Base-by-base conservation (phyloP, 1,140 invertebrate species). In the Chionoecetes opilio region DNA sequence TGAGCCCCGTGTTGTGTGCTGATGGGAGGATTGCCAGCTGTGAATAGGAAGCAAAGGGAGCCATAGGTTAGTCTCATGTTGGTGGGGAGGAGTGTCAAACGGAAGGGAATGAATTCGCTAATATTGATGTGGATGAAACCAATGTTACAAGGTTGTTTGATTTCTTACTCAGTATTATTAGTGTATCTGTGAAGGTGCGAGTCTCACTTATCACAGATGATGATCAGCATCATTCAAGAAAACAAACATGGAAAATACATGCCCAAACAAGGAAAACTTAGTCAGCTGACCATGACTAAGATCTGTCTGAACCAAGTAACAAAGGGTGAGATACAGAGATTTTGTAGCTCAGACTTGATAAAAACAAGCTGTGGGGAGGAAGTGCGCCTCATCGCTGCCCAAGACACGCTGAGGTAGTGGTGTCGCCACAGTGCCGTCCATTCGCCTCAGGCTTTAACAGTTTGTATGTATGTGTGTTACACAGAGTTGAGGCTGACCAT, bases 141-240 rank as follows among this genome's bases (percentile, higher is more conserved):
- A 5, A 75, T n/a, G 6, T n/a, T n/a, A 75, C n/a, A 75, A n/a
- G 63, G 63, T 75, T 75, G 63, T 75, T n/a, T 75, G 63, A 75
- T n/a, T 75, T 75, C 21, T 75, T 75, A 75, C 63, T 75, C 63
- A 75, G 63, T 75, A 75, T 75, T 75, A 75, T 75, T n/a, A 75
- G 26, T n/a, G 8, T 75, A 21, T 75, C 21, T 75, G 63, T 75
- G 63, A 5, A 26, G 21, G 21, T 75, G 63, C n/a, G 63, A 21
- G 21, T 75, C 21, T 9, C 63, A 75, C 63, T 6, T 46, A 46
- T 46, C n/a, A n/a, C 21, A 75, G 63, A n/a, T 75, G 63, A n/a
- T 75, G 26, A 46, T 75, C 11, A 21, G 11, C 6, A 75, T 26
- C 8, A 21, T 75, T 75, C 11, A 75, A 75, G 63, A 75, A 75